Conservation (phyloP, 2,888 invertebrate genomes). For the Tenthredo amoena region DNA sequence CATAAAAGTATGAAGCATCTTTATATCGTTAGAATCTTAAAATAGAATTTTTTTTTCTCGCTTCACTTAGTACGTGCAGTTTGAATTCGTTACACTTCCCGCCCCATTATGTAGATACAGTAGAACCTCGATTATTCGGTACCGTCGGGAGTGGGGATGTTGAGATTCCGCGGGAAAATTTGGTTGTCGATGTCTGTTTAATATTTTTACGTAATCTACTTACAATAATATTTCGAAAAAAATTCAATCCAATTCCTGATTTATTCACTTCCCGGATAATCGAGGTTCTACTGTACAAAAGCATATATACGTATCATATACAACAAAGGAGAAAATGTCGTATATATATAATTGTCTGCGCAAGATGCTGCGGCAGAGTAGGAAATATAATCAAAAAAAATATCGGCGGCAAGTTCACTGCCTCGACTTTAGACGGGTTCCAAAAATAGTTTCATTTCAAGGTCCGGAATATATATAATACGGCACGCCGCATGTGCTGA, state of each 20-base stretch:
- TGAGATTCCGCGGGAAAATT: not conserved
- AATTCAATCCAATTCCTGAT: no score
- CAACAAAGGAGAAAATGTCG: not conserved
- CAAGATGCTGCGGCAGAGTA: not conserved
- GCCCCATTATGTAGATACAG: not conserved
- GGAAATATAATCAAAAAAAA: conserved; percentile 6
- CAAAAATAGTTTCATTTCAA: conserved; percentile 50
- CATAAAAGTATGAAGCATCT: not conserved
- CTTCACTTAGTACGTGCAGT: not conserved
- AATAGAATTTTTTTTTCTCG: not conserved
- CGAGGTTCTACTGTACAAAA: not conserved
- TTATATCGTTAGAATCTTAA: not conserved
- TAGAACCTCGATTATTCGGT: not conserved
- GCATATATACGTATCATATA: not conserved
- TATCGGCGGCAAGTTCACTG: conserved; percentile 48
- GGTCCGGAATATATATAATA: conserved; percentile 18
- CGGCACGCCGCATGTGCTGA: not conserved
- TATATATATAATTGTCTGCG: not conserved
- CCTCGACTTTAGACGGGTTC: conserved; percentile 34
- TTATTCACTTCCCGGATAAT: not conserved
- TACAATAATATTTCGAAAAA: no score
- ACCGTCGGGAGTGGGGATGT: no score
- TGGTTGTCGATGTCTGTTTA: no score
- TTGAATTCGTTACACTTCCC: not conserved
- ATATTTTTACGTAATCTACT: no score